Percentiles rank a stretch among this genome's conserved stretches.
Evolutionary conservation across 2,888 invertebrate species (phyloP).

Genomic region (Drosophila pullipes): DNA sequence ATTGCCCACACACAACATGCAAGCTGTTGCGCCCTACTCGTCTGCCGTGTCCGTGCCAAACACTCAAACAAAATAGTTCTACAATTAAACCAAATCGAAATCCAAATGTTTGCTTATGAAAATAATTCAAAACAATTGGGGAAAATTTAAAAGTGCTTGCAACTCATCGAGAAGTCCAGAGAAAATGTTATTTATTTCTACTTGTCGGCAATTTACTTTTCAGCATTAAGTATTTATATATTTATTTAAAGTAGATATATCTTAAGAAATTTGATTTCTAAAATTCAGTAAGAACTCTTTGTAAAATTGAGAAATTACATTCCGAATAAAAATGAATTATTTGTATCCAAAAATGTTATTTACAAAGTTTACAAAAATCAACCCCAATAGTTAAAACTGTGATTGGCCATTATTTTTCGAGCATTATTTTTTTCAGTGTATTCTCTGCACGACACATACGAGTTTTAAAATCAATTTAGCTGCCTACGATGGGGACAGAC

Average conservation of each 20-base stretch:
- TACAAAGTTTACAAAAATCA: background rate
- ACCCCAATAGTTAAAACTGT: background rate
- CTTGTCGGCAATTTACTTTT: background rate
- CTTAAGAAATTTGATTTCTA: too few species aligned
- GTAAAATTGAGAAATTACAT: background rate
- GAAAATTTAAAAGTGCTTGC: background rate
- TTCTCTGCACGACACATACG: constrained; percentile 38
- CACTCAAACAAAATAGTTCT: background rate
- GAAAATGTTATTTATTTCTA: background rate
- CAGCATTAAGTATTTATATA: background rate
- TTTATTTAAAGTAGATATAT: background rate
- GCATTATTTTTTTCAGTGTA: background rate
- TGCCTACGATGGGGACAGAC: constrained; percentile 4
- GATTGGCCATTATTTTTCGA: background rate
- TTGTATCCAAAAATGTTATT: background rate
- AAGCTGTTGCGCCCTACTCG: constrained; percentile 18
- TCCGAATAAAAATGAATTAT: background rate
- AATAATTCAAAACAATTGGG: background rate
- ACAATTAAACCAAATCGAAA: background rate
- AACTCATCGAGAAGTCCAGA: background rate
- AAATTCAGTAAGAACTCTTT: too few species aligned
- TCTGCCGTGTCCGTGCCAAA: constrained; percentile 6
- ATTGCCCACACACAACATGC: constrained; percentile 68
- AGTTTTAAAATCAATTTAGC: constrained; percentile 74
- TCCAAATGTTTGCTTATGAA: background rate